Base-by-base conservation (phyloP, 1,140 invertebrate species). In the Helicoverpa armigera region DNA sequence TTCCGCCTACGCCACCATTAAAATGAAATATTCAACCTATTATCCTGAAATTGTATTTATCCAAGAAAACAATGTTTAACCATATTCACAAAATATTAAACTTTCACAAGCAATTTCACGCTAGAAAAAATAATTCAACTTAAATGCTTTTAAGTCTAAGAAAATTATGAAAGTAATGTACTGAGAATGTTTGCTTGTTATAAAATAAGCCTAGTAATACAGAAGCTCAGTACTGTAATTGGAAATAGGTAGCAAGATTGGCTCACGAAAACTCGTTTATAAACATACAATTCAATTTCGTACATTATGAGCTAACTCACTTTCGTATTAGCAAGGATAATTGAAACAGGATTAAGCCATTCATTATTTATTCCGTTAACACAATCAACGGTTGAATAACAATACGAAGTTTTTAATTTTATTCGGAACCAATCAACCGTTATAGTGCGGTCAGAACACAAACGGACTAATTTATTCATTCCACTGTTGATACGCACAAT, bases 391-490 rank as follows among this genome's bases (percentile, higher is more conserved):
- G 70, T 73, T 73, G 77, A 23, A 60, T 79, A 79, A 43, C 53
- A 48, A 79, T 70, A 72, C 50, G 12, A 56, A 48, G 50, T 70
- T 79, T 79, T 79, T 79, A 79, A 79, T 79, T 79, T 67, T 51
- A 70, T 58, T 67, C 31, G 51, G 31, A 43, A 67, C 77, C 77
- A 74, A 74, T 80, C 79, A 72, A 12, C 78, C 78, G 67, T 65
- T 65, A 74, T 74, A 74, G 56, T 75, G 72, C 58, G 79, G 79
- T 80, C 54, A 67, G 53, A 60, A 48, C 61, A 74, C 78, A 80
- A 72, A 80, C 50, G 29, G 61, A 65, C 53, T 74, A 80, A 74
- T 74, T 80, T 80, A 80, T 80, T 80, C 67, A 79, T 79, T 70
- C 77, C 51, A 79, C 70, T 79, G 65, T 79, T 58, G 35, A 69